Evolutionary conservation across 2,113 vertebrate species (phyloP), one percentile per base, ranked within the genome.

Genomic region (Copsychus sechellarum): DNA sequence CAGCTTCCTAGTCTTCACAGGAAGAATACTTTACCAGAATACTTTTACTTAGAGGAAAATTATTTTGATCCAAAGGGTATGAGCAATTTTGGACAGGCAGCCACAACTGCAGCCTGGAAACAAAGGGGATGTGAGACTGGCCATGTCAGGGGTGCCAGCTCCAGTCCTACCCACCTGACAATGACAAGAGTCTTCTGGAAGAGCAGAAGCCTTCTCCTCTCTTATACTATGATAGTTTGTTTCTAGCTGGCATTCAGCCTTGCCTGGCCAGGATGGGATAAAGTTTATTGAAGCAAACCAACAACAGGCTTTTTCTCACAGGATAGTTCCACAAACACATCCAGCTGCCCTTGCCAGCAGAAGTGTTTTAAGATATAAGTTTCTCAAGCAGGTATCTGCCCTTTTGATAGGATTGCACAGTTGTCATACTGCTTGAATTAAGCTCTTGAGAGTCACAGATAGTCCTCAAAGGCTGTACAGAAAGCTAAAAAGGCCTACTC

Each of bases 91-190:
- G 36, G 28, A 47, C 7, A 61, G 21, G 31, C 26, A 73, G 29
- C 21, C 60, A 47, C 11, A 12, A 6, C 29, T 43, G 57, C 54
- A 87, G 29, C 8, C 22, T 65, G 56, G 40, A 93, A 87, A 90
- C 6, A 3, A 56, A 72, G 16, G 7, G 20, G 4, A 47, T 50
- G 11, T 57, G 40, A 13, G 36, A 57, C 26, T 33, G 40, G 40
- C 6, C 0, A 0, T 21, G 31, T 29, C 31, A 64, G 21, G 69
- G 18, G 7, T 42, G 33, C 8, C n/a, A 77, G 40, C 43, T 90
- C 48, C 34, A 83, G 38, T n/a, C 66, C 33, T 57, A 62, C 9
- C 5, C n/a, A 33, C 21, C 23, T 29, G 42, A 24, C 47, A 88
- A 66, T 23, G 22, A 65, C 31, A 79, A 40, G 4, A 54, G 11